Conservation (phyloP, 2,888 invertebrate genomes). For the Limulus polyphemus region DNA sequence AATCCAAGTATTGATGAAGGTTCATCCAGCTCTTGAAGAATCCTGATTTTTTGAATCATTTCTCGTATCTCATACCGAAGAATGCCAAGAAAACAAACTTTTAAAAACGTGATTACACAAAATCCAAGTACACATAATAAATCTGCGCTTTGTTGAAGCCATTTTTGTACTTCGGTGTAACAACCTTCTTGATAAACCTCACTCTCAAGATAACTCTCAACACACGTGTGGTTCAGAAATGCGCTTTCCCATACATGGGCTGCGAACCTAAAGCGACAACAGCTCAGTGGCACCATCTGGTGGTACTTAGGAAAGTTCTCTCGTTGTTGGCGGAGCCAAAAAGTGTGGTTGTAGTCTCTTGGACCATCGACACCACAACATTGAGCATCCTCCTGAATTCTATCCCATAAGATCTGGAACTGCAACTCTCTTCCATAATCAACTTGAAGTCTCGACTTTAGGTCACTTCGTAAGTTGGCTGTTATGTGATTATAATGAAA, state of each 20-base stretch:
- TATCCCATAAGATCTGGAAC: conserved; percentile 39
- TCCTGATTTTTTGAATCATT: conserved; percentile 80
- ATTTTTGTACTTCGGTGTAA: conserved; percentile 55
- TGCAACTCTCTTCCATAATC: conserved; percentile 60
- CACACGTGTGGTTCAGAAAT: conserved; percentile 15
- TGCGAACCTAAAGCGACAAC: conserved; percentile 38
- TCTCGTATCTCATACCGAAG: conserved; percentile 74
- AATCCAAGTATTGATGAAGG: background rate
- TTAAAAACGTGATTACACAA: conserved; percentile 76
- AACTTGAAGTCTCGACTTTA: conserved; percentile 48
- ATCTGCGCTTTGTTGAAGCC: conserved; percentile 66
- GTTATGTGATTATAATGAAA: conserved; percentile 63
- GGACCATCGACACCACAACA: conserved; percentile 67
- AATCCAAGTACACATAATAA: conserved; percentile 62
- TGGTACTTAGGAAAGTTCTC: conserved; percentile 7
- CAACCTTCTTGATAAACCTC: conserved; percentile 46
- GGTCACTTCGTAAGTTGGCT: conserved; percentile 55
- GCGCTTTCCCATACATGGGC: conserved; percentile 34
- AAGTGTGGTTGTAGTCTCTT: conserved; percentile 31
- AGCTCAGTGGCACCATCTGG: conserved; percentile 23
- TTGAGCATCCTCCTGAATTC: conserved; percentile 47
- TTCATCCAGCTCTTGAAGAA: conserved; percentile 55
- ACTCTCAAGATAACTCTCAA: conserved; percentile 15
- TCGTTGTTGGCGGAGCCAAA: conserved; percentile 11
- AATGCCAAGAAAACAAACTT: conserved; percentile 75